Evolutionary conservation across 2,888 invertebrate species (phyloP).

Genomic region (Deroplatys truncata): DNA sequence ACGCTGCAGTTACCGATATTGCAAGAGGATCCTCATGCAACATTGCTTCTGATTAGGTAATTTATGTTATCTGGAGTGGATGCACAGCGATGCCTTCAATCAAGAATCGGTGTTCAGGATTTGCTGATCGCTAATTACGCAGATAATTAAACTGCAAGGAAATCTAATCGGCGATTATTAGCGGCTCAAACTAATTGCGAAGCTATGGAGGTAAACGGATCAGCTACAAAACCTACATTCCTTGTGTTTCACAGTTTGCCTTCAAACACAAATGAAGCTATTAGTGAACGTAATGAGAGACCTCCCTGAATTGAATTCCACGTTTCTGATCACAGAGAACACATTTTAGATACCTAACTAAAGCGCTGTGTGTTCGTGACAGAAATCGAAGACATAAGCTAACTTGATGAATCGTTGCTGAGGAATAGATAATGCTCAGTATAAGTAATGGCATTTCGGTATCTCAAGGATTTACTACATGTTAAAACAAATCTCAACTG

Average conservation of each 20-base stretch:
- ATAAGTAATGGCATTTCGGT: too few relatives aligned
- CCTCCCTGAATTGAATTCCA: background rate
- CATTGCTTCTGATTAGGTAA: background rate
- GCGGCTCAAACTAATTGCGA: background rate
- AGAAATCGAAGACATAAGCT: background rate
- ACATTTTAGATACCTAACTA: background rate
- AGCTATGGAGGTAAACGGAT: background rate
- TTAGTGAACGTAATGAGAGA: background rate
- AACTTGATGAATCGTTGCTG: background rate
- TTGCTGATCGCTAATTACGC: background rate
- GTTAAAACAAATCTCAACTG: too few relatives aligned
- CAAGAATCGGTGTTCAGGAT: background rate
- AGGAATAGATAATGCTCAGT: too few relatives aligned
- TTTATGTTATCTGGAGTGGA: background rate
- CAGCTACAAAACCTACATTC: background rate
- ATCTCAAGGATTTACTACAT: too few relatives aligned
- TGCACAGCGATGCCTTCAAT: background rate
- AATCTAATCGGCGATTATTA: background rate
- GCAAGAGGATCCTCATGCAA: background rate
- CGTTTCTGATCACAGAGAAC: background rate
- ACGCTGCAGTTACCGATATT: background rate
- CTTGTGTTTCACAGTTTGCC: background rate
- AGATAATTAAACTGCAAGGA: background rate
- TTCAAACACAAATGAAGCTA: background rate
- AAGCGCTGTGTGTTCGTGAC: background rate